Base-by-base conservation (phyloP, 2,888 invertebrate species). In the Pseudoips prasinana region DNA sequence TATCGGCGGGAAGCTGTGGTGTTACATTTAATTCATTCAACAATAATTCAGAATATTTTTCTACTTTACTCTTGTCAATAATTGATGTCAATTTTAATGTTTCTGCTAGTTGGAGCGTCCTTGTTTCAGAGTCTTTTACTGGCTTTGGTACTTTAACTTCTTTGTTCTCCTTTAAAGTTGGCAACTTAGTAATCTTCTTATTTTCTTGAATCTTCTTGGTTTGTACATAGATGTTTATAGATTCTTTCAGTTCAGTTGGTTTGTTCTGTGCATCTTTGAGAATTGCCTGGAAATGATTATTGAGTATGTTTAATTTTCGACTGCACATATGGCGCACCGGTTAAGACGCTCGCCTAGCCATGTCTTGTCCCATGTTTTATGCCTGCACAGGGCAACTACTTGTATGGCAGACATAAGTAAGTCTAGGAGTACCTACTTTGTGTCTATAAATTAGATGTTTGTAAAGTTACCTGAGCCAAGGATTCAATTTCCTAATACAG, bases 91-190 rank as follows among this genome's bases (percentile, higher is more conserved):
- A 31, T 22, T 43, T 55, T 1, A 37, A 33, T 22, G 33, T 38
- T 33, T 79, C 79, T 19, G 29, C 64, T 28, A 84, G 46, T 34
- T 75, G 81, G 3, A 85, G 44, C 46, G 79, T 85, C n/a, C 73
- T 73, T 2, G 79, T 81, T 35, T 83, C 82, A 0, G 64, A 61
- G 25, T 77, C 82, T 40, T 79, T 84, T 0, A 79, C 69, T 3
- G 75, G 74, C 44, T 75, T 82, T n/a, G 64, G 30, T 8, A 44
- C 18, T 37, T 55, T 65, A 3, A 23, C 31, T 43, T 74, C 75
- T 26, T 62, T 70, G 20, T 64, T 59, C 36, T 81, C 84, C 41
- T 73, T 79, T 1, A 77, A 39, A 7, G 62, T 46, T 1, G 70
- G 65, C 18, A 78, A 45, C 44, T 74, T 81, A 1, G 55, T 46